Conservation (phyloP, 2,797 vertebrate genomes). For the Hemitrygon akajei region DNA sequence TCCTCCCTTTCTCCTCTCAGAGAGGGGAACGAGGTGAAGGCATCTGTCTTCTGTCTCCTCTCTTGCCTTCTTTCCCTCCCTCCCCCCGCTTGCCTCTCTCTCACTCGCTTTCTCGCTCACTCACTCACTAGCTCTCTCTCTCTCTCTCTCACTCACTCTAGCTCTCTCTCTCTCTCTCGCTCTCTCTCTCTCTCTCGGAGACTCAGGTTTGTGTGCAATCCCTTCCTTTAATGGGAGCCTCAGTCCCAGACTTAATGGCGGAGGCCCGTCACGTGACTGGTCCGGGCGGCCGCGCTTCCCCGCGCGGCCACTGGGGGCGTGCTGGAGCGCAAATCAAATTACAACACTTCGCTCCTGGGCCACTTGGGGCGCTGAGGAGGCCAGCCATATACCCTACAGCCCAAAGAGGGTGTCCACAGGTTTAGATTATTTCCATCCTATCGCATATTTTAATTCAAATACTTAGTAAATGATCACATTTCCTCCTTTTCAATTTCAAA, state of each 20-base stretch:
- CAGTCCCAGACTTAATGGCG: conserved; percentile 33
- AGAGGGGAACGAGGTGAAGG: neutral
- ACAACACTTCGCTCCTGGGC: neutral
- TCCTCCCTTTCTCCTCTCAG: neutral
- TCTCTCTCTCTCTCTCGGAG: neutral
- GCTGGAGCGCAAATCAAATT: neutral
- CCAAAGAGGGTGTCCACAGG: neutral
- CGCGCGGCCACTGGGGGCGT: neutral
- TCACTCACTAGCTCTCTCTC: neutral
- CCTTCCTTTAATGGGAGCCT: conserved; percentile 26
- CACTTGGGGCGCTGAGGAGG: neutral
- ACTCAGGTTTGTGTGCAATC: neutral
- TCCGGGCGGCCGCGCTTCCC: neutral
- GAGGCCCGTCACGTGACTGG: conserved; percentile 20
- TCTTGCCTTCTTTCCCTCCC: neutral
- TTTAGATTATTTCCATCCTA: neutral
- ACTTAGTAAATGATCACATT: neutral
- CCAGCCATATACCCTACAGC: neutral
- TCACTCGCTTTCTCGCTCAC: neutral
- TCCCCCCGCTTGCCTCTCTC: conserved; percentile 14
- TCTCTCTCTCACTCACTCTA: neutral
- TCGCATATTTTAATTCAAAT: neutral
- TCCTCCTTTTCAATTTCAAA: neutral
- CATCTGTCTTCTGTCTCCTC: conserved; percentile 43
- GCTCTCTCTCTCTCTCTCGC: neutral